Evolutionary conservation across 2,113 vertebrate species (phyloP).

Genomic region (Centropus bengalensis): DNA sequence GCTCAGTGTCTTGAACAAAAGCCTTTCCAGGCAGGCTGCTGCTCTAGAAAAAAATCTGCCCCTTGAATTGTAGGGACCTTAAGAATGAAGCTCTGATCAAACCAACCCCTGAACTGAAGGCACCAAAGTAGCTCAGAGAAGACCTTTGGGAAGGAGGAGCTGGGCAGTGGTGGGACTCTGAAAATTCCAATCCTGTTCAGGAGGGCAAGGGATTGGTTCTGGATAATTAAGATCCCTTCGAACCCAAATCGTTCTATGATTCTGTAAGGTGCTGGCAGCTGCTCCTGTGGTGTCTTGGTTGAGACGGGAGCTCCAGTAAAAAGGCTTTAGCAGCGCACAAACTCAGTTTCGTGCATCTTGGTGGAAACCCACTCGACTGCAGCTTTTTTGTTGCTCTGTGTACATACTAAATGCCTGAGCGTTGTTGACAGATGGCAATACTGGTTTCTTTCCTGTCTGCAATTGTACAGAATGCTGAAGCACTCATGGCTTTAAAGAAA

Average conservation of each 20-base stretch:
- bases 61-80: not conserved
- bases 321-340: not conserved
- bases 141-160: not conserved
- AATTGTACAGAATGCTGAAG: not conserved
- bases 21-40: not conserved
- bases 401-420: not conserved
- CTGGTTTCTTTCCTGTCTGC: not conserved
- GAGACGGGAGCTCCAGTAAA: not conserved
- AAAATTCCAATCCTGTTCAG: constrained; percentile 30
- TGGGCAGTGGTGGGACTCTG: constrained; percentile 9
- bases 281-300: not conserved
- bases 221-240: no score
- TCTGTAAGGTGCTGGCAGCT: not conserved
- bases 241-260: no score
- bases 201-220: not conserved
- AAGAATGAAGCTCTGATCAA: not conserved
- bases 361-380: not conserved
- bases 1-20: not conserved
- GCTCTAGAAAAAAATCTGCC: not conserved
- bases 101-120: not conserved
- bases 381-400: not conserved
- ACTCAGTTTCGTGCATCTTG: not conserved
- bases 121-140: not conserved
- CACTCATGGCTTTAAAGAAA: not conserved
- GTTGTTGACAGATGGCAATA: not conserved